phyloP scores from a whole-genome alignment of 1,140 invertebrate species.

The Palaemon carinicauda region DNA sequence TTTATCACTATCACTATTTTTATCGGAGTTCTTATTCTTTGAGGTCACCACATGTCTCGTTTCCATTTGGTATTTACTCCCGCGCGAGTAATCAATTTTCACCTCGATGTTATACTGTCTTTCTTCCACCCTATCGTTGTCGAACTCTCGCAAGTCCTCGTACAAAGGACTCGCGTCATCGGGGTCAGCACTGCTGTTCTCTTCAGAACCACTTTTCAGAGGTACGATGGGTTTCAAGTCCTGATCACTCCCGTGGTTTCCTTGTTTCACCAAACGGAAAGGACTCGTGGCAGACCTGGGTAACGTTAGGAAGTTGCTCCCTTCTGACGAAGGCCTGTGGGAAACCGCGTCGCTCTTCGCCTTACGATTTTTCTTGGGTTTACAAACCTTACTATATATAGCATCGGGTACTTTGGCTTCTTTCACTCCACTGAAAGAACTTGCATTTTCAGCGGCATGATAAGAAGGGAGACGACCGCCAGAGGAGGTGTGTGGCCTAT shows the following conservation, averaged over 20 bases:
- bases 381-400: constrained; percentile 49
- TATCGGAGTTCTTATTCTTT: neutral
- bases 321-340: neutral
- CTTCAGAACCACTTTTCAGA: neutral
- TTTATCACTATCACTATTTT: neutral
- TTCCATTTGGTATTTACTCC: constrained; percentile 58
- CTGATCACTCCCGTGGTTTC: neutral
- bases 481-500: no score
- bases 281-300: neutral
- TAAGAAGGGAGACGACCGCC: no score
- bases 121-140: constrained; percentile 48
- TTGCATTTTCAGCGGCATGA: no score
- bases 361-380: constrained; percentile 12
- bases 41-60: constrained; percentile 35
- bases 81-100: constrained; percentile 58
- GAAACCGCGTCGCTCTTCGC: neutral
- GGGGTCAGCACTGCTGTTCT: neutral
- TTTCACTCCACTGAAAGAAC: neutral
- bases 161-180: constrained; percentile 44
- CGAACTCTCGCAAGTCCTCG: constrained; percentile 53
- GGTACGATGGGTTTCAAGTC: neutral
- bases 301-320: neutral
- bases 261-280: constrained; percentile 1
- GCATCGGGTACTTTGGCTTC: neutral
- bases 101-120: constrained; percentile 58